A percentile compares a stretch with the other conserved stretches of the same genome.
Evolutionary conservation across 2,797 vertebrate genomes (phyloP).

Genomic region (Sardinella longiceps): DNA sequence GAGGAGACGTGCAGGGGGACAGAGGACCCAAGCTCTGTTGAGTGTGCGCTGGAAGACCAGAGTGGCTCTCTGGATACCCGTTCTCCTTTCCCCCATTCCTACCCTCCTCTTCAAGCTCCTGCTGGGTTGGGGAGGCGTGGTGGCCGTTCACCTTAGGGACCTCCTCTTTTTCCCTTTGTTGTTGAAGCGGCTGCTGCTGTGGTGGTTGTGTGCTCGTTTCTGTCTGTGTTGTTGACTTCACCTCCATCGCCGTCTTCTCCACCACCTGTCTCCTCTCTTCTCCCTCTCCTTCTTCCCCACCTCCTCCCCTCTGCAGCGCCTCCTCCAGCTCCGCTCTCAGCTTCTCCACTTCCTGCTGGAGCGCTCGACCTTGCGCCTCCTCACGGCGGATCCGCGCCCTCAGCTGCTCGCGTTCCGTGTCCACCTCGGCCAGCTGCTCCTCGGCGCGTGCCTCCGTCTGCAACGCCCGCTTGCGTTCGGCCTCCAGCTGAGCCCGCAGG

Average conservation of each 20-base stretch:
- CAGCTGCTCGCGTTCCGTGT: constrained; percentile 93
- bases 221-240: constrained; percentile 48
- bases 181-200: not conserved
- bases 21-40: constrained; percentile 58
- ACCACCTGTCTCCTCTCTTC: constrained; percentile 85
- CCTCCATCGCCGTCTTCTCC: constrained; percentile 86
- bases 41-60: not conserved
- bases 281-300: constrained; percentile 44
- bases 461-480: constrained; percentile 82
- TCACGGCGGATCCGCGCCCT: constrained; percentile 90
- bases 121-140: constrained; percentile 69
- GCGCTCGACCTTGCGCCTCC: constrained; percentile 84
- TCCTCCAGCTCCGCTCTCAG: constrained; percentile 80
- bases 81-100: constrained; percentile 34
- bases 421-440: constrained; percentile 94
- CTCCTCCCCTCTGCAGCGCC: constrained; percentile 54
- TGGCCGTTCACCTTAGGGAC: constrained; percentile 43
- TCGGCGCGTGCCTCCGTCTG: constrained; percentile 94
- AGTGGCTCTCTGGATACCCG: constrained; percentile 24
- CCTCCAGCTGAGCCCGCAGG: constrained; percentile 83
- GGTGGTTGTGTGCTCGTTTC: not conserved
- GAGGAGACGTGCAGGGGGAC: constrained; percentile 84
- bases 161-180: constrained; percentile 26
- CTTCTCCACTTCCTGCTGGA: constrained; percentile 87
- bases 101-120: constrained; percentile 61